A percentile compares a stretch with the other conserved stretches of the same genome.
Evolutionary conservation across 2,888 invertebrate species (phyloP).

Genomic region (Rhagonycha fulva): DNA sequence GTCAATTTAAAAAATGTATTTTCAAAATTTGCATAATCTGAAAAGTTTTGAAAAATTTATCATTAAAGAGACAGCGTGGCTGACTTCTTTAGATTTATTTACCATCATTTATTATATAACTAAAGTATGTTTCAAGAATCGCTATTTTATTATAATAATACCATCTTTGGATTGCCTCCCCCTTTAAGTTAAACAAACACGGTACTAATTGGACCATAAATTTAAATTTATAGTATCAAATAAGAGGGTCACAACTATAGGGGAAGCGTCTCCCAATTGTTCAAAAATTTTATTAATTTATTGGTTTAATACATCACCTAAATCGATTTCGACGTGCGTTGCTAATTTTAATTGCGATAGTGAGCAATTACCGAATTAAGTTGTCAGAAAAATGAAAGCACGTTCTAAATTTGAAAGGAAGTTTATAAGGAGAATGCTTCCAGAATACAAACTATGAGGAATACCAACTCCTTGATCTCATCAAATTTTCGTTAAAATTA

Average conservation of each 20-base stretch:
- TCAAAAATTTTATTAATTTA: conserved; percentile 10
- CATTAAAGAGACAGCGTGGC: no score
- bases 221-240: conserved; percentile 7
- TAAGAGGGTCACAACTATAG: conserved; percentile 6
- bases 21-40: no score
- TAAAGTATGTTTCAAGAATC: neutral
- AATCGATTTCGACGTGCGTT: neutral
- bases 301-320: conserved; percentile 11
- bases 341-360: neutral
- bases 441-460: neutral
- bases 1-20: no score
- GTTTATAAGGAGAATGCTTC: neutral
- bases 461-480: conserved; percentile 15
- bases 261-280: conserved; percentile 6
- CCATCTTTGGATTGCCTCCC: neutral
- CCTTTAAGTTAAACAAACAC: conserved; percentile 2
- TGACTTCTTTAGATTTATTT: neutral
- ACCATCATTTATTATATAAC: neutral
- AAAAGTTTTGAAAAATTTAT: no score
- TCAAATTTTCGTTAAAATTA: conserved; percentile 25
- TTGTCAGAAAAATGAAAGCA: neutral
- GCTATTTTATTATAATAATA: neutral
- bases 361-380: neutral
- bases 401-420: neutral
- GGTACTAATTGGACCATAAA: conserved; percentile 10